Evolutionary conservation across 2,797 vertebrate genomes (phyloP).

Genomic region (Danio albolineatus): DNA sequence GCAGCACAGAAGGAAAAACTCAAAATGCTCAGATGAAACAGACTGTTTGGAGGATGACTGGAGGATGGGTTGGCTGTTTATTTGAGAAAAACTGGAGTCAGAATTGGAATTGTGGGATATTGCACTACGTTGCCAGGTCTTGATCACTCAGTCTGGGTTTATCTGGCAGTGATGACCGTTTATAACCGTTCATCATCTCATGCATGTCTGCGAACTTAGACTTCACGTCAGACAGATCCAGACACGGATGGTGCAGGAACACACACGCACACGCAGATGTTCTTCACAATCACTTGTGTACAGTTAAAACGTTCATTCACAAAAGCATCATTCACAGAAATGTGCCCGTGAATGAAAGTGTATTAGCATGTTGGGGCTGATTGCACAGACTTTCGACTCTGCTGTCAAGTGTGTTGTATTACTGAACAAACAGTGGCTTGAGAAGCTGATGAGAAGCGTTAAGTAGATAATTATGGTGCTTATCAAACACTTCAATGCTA

Average conservation of each 20-base stretch:
- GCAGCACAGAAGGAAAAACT: no score
- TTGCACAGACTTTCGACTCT: conserved; percentile 1
- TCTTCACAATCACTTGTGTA: not conserved
- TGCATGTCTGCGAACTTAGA: not conserved
- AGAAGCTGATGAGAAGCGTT: conserved; percentile 37
- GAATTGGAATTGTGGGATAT: not conserved
- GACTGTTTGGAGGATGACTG: no score
- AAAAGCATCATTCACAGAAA: not conserved
- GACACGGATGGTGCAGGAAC: not conserved
- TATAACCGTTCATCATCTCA: not conserved
- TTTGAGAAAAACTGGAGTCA: no score
- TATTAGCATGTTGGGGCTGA: not conserved
- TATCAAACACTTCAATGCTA: conserved; percentile 44
- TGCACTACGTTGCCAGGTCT: not conserved
- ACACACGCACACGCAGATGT: not conserved
- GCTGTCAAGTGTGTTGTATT: conserved; percentile 14
- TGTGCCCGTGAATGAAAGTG: not conserved
- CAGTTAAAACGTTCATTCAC: not conserved
- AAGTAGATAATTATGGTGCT: conserved; percentile 49
- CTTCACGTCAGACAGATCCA: not conserved
- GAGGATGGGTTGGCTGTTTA: no score
- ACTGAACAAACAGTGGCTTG: conserved; percentile 41
- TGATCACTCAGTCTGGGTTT: not conserved
- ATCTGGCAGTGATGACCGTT: not conserved
- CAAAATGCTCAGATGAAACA: no score